Percentiles rank a stretch among this genome's conserved stretches.
Evolutionary conservation across 2,113 vertebrate species (phyloP).

Genomic region (Rattus norvegicus): GRCr8 NC_086031.1:89925501-89926000

Average conservation of each 20-base stretch:
- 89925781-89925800: background rate
- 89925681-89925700: slow-evolving; percentile 9
- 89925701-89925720: background rate
- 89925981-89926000: background rate
- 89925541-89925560: background rate
- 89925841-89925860: background rate
- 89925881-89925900: background rate
- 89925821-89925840: background rate
- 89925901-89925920: background rate
- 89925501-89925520: background rate
- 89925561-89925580: background rate
- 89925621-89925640: slow-evolving; percentile 10
- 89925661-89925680: background rate
- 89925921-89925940: background rate
- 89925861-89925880: background rate
- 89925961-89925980: background rate
- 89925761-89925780: background rate
- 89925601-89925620: background rate
- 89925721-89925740: background rate
- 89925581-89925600: background rate
- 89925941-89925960: background rate
- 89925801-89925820: background rate
- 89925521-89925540: background rate
- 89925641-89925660: background rate
- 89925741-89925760: background rate